Base-by-base conservation (phyloP, 2,113 vertebrate species). In the Nothoprocta perdicaria region DNA sequence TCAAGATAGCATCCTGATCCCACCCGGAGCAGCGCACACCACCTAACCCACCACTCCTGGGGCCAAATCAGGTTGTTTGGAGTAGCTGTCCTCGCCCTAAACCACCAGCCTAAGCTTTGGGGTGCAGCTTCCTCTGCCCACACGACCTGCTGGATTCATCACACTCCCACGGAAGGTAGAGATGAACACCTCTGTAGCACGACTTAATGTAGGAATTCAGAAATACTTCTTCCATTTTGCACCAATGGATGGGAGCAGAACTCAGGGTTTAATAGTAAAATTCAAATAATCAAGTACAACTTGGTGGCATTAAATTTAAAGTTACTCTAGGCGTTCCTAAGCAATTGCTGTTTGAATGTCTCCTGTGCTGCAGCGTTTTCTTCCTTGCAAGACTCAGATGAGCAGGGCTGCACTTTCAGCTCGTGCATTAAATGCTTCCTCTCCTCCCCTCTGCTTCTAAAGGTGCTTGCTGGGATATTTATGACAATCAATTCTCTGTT, bases 81-180 rank as follows among this genome's bases (percentile, higher is more conserved):
- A 52, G 33, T 26, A 35, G 68, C 68, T 35, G 24, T 71, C 12
- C 68, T 27, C 68, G 52, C 48, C 50, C 18, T 71, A 35, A 35
- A 52, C 38, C 46, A 50, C 45, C 33, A 19, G 35, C 48, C 48
- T 14, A 19, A 69, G n/a, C 35, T 71, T 26, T 5, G 29, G 48
- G 80, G 61, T 16, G 10, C 58, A 35, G 23, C 7, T 57, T 69
- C 16, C 18, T 48, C 61, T 1, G 6, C 66, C 4, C 0, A 0
- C 7, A 69, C 48, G 24, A 6, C 60, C 14, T 24, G 21, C 50
- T 1, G 1, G 11, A 57, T 79, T 63, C 18, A 10, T 16, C 38
- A 62, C 33, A 58, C 68, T 62, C 73, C 6, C 0, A 21, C 66
- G 57, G 1, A 1, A 29, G 27, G 53, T 40, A 5, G 53, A 33